Evolutionary conservation across 2,797 vertebrate genomes (phyloP).

Genomic region (Dryobates pubescens): DNA sequence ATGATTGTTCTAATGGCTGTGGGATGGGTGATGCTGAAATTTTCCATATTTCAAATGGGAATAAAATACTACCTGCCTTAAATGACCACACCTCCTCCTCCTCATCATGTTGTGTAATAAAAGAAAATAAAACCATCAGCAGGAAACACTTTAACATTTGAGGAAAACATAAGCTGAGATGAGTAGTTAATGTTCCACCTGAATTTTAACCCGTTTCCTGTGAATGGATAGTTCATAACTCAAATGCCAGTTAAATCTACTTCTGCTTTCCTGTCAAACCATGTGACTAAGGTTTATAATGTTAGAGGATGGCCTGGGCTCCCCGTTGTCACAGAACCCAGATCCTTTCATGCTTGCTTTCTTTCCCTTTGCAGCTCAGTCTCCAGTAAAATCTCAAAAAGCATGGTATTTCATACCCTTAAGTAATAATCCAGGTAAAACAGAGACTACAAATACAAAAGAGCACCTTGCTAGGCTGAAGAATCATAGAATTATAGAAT

Average conservation of each 20-base stretch:
- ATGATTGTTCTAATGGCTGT: slow-evolving; percentile 27
- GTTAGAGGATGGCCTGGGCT: background rate
- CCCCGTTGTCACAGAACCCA: background rate
- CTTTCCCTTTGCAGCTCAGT: background rate
- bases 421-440: background rate
- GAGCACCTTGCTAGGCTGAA: background rate
- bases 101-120: background rate
- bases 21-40: slow-evolving; percentile 18
- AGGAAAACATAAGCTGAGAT: no score
- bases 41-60: background rate
- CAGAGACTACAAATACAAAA: background rate
- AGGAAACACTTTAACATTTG: background rate
- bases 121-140: background rate
- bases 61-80: slow-evolving; percentile 29
- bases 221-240: background rate
- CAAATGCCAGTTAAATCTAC: background rate
- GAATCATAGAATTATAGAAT: no score
- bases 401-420: background rate
- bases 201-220: background rate
- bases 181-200: background rate
- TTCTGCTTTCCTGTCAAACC: background rate
- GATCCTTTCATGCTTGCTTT: background rate
- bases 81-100: slow-evolving; percentile 3
- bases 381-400: background rate
- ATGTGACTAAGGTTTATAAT: background rate